Conservation (phyloP, 2,113 vertebrate genomes). For the Microtus pennsylvanicus region DNA sequence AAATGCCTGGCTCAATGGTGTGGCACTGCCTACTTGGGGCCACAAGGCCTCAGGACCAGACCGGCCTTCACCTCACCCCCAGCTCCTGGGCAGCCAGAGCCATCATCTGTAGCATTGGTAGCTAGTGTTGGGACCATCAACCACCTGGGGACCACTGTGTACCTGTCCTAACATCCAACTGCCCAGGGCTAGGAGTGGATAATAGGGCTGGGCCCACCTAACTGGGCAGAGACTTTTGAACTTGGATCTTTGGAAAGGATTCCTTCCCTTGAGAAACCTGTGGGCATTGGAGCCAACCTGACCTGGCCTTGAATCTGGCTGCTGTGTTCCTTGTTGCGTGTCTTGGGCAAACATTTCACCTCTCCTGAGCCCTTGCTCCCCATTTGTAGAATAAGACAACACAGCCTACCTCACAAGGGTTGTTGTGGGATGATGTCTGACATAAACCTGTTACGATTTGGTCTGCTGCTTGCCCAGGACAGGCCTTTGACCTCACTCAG, state of each 20-base stretch:
- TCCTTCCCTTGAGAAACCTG: not conserved
- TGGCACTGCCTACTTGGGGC: constrained; percentile 77
- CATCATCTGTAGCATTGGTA: constrained; percentile 41
- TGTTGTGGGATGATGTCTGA: constrained; percentile 19
- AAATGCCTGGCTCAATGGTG: constrained; percentile 71
- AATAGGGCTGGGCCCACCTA: not conserved
- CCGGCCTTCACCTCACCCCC: not conserved
- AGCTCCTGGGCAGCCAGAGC: constrained; percentile 55
- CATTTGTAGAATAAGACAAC: constrained; percentile 60
- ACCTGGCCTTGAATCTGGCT: not conserved
- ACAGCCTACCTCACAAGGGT: constrained; percentile 74
- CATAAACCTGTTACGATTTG: not conserved
- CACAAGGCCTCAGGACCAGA: constrained; percentile 60
- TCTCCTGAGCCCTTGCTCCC: constrained; percentile 7
- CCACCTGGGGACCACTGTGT: not conserved
- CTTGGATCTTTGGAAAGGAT: not conserved
- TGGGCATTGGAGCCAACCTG: not conserved
- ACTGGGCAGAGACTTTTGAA: not conserved
- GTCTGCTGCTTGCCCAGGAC: not conserved
- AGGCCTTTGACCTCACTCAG: not conserved
- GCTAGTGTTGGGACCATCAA: not conserved
- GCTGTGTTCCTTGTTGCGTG: not conserved
- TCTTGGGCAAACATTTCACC: not conserved
- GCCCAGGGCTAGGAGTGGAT: not conserved
- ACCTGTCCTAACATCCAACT: not conserved